Evolutionary conservation across 2,888 invertebrate species (phyloP).

Genomic region (Drosophila nr. perissopoda): DNA sequence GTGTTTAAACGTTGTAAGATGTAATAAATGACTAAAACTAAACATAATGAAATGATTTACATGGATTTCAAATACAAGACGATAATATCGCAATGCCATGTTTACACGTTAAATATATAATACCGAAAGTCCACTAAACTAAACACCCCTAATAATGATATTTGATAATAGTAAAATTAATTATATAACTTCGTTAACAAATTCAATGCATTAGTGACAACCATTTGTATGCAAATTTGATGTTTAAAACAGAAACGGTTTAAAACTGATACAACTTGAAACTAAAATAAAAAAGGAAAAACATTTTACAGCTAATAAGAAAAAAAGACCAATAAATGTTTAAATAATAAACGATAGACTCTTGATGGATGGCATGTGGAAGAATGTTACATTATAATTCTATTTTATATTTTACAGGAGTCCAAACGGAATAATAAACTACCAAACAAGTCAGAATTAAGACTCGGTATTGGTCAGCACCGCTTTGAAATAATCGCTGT

Average conservation of each 20-base stretch:
- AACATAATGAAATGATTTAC: constrained; percentile 35
- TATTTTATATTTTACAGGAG: constrained; percentile 2
- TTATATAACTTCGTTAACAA: constrained; percentile 46
- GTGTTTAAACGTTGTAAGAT: constrained; percentile 81
- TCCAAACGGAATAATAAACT: not conserved
- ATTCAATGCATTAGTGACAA: constrained; percentile 44
- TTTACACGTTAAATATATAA: constrained; percentile 40
- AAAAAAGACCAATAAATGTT: constrained; percentile 76
- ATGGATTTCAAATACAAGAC: constrained; percentile 30
- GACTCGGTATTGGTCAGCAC: constrained; percentile 66
- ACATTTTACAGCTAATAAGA: constrained; percentile 58
- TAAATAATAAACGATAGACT: constrained; percentile 49
- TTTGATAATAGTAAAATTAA: constrained; percentile 39
- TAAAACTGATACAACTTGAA: constrained; percentile 60
- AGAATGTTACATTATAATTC: constrained; percentile 4
- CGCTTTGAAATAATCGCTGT: constrained; percentile 83
- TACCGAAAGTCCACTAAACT: constrained; percentile 63
- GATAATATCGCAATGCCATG: constrained; percentile 34
- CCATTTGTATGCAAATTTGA: constrained; percentile 47
- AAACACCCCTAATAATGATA: constrained; percentile 26
- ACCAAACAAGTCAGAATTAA: constrained; percentile 9
- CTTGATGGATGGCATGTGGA: constrained; percentile 38
- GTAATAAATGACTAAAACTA: constrained; percentile 47
- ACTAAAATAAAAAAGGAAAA: constrained; percentile 31
- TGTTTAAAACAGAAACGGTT: constrained; percentile 66